A percentile compares a stretch with the other conserved stretches of the same genome.
Conservation (phyloP, 2,888 invertebrate species). For the Ernsta delagoae region DNA sequence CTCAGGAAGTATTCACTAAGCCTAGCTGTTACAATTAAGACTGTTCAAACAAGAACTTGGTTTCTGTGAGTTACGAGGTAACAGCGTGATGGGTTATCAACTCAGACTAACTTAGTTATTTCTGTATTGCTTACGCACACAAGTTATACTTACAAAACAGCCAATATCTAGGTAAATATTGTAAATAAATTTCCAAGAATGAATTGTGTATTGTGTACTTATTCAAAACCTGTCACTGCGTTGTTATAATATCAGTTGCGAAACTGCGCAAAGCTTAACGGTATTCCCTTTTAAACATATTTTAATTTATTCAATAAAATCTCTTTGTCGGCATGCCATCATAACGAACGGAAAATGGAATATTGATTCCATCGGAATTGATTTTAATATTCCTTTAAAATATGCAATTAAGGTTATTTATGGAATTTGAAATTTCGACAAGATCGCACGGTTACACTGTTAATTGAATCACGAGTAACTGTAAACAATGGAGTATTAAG, state of each 20-base stretch:
- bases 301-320: slow-evolving; percentile 82
- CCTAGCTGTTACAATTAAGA: too few relatives aligned
- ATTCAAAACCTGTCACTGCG: slow-evolving; percentile 14
- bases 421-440: slow-evolving; percentile 36
- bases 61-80: too few relatives aligned
- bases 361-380: slow-evolving; percentile 70
- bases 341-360: slow-evolving; percentile 72
- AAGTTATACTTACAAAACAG: too few relatives aligned
- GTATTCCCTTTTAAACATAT: slow-evolving; percentile 53
- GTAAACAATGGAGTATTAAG: slow-evolving; percentile 30
- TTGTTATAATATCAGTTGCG: slow-evolving; percentile 14
- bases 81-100: too few relatives aligned
- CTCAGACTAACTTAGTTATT: too few relatives aligned
- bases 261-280: slow-evolving; percentile 40
- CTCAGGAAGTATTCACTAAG: too few relatives aligned
- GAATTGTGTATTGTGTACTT: neutral
- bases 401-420: slow-evolving; percentile 52
- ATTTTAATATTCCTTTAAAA: slow-evolving; percentile 63
- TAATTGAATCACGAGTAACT: slow-evolving; percentile 34
- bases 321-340: slow-evolving; percentile 69
- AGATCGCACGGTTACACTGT: slow-evolving; percentile 31
- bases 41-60: too few relatives aligned
- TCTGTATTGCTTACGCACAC: too few relatives aligned
- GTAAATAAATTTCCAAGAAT: too few relatives aligned
- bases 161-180: too few relatives aligned